Evolutionary conservation across 1,140 invertebrate species (phyloP).

Genomic region (Meloidogyne hapla): DNA sequence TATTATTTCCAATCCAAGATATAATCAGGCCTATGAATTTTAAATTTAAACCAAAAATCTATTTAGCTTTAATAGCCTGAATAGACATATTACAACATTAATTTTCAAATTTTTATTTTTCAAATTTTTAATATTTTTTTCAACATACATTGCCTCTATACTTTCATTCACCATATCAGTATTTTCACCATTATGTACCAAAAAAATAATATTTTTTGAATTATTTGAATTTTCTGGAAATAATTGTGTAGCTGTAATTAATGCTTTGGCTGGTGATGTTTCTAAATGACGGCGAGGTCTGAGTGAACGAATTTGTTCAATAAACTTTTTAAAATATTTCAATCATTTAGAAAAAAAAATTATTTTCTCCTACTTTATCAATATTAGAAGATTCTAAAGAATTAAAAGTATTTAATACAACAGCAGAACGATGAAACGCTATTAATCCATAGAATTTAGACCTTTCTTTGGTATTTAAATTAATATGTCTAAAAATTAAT

Average conservation of each 20-base stretch:
- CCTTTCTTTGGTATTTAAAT: constrained; percentile 6
- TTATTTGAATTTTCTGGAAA: background rate
- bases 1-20: too few species aligned
- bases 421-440: constrained; percentile 23
- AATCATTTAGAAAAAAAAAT: background rate
- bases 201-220: constrained; percentile 27
- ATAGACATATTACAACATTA: too few species aligned
- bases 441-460: constrained; percentile 27
- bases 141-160: constrained; percentile 24
- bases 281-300: constrained; percentile 19
- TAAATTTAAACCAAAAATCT: too few species aligned
- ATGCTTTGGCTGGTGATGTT: constrained; percentile 23
- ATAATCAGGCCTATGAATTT: too few species aligned
- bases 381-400: constrained; percentile 8
- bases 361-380: constrained; percentile 13
- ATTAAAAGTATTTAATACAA: constrained; percentile 24
- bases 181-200: constrained; percentile 30
- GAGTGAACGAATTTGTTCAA: constrained; percentile 10
- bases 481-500: constrained; percentile 26
- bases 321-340: constrained; percentile 18
- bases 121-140: too few species aligned
- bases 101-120: too few species aligned
- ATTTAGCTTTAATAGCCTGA: too few species aligned
- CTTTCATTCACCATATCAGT: constrained; percentile 26
- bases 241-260: background rate